These are phyloP conservation scores for Cynocephalus volans DNA, from an alignment of 2,113 vertebrate genomes.

Conservation along the genomic window DNA sequence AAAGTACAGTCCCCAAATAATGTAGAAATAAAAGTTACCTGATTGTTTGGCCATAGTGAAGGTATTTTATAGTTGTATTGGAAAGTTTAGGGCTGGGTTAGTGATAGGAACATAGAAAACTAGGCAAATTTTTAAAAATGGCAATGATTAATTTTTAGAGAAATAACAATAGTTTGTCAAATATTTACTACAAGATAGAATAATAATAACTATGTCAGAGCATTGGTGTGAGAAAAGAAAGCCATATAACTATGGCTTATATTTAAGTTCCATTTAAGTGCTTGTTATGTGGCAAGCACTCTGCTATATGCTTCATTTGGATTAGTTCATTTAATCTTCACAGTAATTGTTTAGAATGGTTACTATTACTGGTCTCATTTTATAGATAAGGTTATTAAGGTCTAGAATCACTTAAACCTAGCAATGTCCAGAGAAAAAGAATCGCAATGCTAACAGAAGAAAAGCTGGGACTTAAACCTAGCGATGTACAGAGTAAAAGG, in stretches of 20 bases:
- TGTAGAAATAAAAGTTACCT: background rate
- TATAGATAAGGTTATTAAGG: background rate
- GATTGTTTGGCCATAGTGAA: background rate
- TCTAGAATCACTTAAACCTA: background rate
- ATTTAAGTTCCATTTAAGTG: background rate
- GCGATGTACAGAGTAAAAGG: background rate
- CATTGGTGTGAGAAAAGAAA: background rate
- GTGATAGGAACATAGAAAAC: slow-evolving; percentile 1
- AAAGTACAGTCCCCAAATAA: background rate
- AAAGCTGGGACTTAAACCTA: background rate
- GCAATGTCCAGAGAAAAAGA: background rate
- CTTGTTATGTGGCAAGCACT: background rate
- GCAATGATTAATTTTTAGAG: background rate
- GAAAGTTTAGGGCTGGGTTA: background rate
- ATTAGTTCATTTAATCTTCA: background rate
- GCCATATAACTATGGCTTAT: background rate
- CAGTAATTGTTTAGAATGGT: background rate
- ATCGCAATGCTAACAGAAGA: background rate
- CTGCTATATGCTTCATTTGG: background rate
- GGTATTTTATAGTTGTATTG: background rate
- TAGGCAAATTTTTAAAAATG: background rate
- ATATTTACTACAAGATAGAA: background rate
- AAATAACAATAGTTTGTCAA: background rate
- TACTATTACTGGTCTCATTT: background rate
- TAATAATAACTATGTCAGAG: background rate